phyloP scores from a whole-genome alignment of 2,888 invertebrate species.

The Fragum sueziense region DNA sequence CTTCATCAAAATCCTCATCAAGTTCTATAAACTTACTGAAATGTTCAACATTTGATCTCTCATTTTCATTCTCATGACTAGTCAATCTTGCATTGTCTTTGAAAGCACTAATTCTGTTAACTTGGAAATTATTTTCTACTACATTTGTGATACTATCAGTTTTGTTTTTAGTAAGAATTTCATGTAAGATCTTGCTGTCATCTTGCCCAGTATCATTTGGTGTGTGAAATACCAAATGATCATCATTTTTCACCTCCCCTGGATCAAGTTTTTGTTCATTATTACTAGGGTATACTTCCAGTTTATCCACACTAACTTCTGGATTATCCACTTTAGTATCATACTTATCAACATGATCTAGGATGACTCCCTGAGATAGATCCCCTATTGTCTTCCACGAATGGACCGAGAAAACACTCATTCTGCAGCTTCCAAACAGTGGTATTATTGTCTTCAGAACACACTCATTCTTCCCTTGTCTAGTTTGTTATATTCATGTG shows the following conservation, averaged over 20 bases:
- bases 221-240: background rate
- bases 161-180: background rate
- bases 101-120: background rate
- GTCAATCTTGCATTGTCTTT: background rate
- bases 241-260: background rate
- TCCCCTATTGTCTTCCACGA: slow-evolving; percentile 51
- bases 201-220: background rate
- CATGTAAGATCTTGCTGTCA: background rate
- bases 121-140: too few species aligned
- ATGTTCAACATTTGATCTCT: background rate
- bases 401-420: slow-evolving; percentile 31
- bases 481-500: too few species aligned
- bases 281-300: background rate
- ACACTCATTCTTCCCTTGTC: slow-evolving; percentile 14
- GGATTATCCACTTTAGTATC: background rate
- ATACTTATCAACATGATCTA: slow-evolving; percentile 14
- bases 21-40: background rate
- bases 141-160: background rate
- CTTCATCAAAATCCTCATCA: slow-evolving; percentile 57
- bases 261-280: background rate
- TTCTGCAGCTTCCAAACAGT: background rate
- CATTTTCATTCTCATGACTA: background rate
- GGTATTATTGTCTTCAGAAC: background rate
- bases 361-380: slow-evolving; percentile 23
- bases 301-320: background rate